Conservation (phyloP, 2,888 invertebrate genomes). For the Hipparchia semele region DNA sequence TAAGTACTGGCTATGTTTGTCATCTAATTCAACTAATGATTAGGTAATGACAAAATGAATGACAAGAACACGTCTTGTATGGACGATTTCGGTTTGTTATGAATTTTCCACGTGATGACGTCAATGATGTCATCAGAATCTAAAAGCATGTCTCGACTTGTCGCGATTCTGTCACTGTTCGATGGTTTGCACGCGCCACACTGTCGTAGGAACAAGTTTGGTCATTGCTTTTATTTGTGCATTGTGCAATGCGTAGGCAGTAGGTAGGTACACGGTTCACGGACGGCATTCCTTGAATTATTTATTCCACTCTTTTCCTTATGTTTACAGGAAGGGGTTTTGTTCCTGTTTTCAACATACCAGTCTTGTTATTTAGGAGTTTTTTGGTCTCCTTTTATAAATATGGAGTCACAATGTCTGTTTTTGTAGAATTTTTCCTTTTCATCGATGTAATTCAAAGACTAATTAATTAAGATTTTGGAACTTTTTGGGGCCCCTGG, state of each 20-base stretch:
- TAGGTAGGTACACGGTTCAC: no score
- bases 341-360: neutral
- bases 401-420: neutral
- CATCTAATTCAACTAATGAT: no score
- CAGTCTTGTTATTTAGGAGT: neutral
- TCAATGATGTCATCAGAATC: neutral
- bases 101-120: no score
- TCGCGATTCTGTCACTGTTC: neutral
- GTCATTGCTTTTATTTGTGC: slow-evolving; percentile 8
- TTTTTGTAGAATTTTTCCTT: neutral
- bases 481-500: no score
- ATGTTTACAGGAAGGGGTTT: slow-evolving; percentile 8
- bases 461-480: no score
- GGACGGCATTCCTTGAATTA: slow-evolving; percentile 1
- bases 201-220: neutral
- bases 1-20: no score
- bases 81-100: no score
- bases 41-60: no score
- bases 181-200: neutral
- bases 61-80: no score
- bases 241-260: neutral
- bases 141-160: neutral
- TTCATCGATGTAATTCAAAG: no score
- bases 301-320: neutral
- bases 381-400: neutral